Evolutionary conservation across 2,797 vertebrate genomes (phyloP), one percentile per base, ranked within the genome.

Genomic region (Australoheros facetus): DNA sequence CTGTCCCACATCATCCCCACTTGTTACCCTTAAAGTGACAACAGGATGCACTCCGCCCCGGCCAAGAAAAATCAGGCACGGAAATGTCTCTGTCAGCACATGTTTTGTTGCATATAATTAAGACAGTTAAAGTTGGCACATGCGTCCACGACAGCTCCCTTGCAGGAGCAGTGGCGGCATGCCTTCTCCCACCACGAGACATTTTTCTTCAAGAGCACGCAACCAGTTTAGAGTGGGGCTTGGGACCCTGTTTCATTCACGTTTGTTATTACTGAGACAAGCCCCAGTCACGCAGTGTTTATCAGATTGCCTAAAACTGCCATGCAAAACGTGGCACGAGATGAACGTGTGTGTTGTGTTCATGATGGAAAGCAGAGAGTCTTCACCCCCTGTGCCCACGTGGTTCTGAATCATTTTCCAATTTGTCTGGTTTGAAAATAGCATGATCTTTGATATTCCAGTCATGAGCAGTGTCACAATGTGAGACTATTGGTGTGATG

Each of bases 211-310:
- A 75, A 74, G 83, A 80, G 88, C 10, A 16, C 81, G 78, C 73
- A 69, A 82, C 32, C 34, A 28, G 84, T 86, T 85, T 55, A 55
- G 69, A 88, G 87, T 10, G 0, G 10, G 56, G 60, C 53, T 64
- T 32, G 19, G 48, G 90, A 82, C 85, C 86, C 89, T 86, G 85
- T 71, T 85, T 89, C 77, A 2, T 85, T 91, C 84, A 83, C 83
- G 59, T 93, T 90, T 94, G 93, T 93, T 94, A 92, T 92, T 92
- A 80, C 85, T 83, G 51, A 83, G 53, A 88, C 54, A 51, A 89
- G 84, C 70, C 79, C 77, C 34, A 78, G 90, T 94, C 92, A 94
- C 87, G 90, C 91, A 84, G 87, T 93, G 93, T 93, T 95, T 93
- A 94, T 93, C 89, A 93, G 88, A 92, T 80, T 57, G 71, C 72